A percentile compares a stretch with the other conserved stretches of the same genome.
These are phyloP conservation scores for Catharus bicknelli DNA, from an alignment of 2,113 vertebrate genomes.

Conservation along the genomic window DNA sequence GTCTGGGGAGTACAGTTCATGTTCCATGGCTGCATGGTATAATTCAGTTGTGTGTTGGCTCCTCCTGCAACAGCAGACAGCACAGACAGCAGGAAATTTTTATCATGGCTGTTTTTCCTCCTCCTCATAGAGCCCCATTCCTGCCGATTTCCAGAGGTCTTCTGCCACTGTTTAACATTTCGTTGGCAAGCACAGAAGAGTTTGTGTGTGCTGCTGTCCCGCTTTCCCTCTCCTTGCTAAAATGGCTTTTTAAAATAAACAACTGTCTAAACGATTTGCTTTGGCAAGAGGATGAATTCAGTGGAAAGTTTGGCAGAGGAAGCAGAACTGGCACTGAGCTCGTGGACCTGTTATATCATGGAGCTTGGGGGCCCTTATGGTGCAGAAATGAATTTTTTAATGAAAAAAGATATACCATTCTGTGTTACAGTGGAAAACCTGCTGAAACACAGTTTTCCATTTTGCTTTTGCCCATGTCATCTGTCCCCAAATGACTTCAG, in stretches of 20 bases:
- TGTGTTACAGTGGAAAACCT: conserved; percentile 36
- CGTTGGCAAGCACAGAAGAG: conserved; percentile 4
- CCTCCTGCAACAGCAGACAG: background rate
- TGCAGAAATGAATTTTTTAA: conserved; percentile 50
- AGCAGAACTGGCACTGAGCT: conserved; percentile 49
- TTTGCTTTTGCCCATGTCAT: conserved; percentile 28
- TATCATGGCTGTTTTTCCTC: conserved; percentile 28
- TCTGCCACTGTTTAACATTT: conserved; percentile 66
- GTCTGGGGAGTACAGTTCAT: background rate
- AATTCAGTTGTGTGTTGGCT: background rate
- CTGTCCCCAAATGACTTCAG: conserved; percentile 56
- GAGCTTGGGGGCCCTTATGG: conserved; percentile 29
- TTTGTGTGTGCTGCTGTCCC: conserved; percentile 30
- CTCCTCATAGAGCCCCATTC: background rate
- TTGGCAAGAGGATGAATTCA: conserved; percentile 62
- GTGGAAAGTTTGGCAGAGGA: conserved; percentile 65
- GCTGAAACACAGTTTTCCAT: conserved; percentile 36
- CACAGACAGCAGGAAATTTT: conserved; percentile 27
- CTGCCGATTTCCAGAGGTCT: background rate
- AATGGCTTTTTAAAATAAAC: conserved; percentile 68
- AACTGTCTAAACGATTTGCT: conserved; percentile 70
- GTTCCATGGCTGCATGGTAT: background rate
- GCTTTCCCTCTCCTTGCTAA: conserved; percentile 52
- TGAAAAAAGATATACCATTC: conserved; percentile 27
- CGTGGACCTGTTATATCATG: conserved; percentile 48